Conservation (phyloP, 2,113 vertebrate genomes). For the Mungos mungo region DNA sequence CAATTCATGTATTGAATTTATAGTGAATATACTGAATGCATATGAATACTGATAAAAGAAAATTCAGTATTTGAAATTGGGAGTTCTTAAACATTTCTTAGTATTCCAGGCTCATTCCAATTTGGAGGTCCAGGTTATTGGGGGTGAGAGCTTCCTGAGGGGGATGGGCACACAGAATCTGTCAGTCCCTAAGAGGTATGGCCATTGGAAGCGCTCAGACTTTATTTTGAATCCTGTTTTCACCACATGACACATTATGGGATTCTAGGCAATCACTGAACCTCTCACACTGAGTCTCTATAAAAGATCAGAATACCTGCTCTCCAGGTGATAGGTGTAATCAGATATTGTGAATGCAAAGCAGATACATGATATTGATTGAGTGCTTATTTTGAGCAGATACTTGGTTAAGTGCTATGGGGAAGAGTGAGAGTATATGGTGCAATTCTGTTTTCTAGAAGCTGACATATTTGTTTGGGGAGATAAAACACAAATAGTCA, state of each 20-base stretch:
- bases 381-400: neutral
- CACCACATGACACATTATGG: neutral
- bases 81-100: neutral
- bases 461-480: neutral
- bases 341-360: neutral
- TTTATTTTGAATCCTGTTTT: neutral
- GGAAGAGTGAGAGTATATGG: neutral
- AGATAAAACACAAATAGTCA: neutral
- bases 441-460: neutral
- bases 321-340: neutral
- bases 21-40: neutral
- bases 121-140: neutral
- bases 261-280: neutral
- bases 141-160: neutral
- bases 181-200: rapidly evolving
- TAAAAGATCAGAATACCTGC: neutral
- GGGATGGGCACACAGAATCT: too few relatives aligned
- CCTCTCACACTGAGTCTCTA: neutral
- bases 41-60: neutral
- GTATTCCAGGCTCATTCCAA: neutral
- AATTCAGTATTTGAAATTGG: neutral
- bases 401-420: neutral
- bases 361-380: rapidly evolving
- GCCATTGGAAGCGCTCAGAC: neutral
- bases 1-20: neutral